Base-by-base conservation (phyloP, 1,140 invertebrate species). In the Conus betulinus region DNA sequence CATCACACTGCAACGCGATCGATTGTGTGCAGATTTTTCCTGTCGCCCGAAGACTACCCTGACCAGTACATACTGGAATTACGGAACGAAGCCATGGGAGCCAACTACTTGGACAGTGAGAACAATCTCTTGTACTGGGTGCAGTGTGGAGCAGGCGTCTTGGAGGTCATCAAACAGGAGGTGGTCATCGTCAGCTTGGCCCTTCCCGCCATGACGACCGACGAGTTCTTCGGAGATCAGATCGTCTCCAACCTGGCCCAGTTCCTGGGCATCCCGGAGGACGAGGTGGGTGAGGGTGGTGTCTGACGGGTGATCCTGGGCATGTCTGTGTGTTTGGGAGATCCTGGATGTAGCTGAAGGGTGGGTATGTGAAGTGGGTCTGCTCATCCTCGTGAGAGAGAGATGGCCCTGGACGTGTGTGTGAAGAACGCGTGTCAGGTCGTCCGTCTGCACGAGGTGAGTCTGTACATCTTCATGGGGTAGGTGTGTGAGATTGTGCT, bases 141-240 rank as follows among this genome's bases (percentile, higher is more conserved):
- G 85, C 57, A 55, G 71, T 76, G 74, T 57, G 74, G 85, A n/a
- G 3, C 27, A 1, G 52, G 52, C 1, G 63, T 27, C 52, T 6
- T 87, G 63, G 52, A 76, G 67, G 6, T 79, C 53, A 17, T 17
- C 6, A n/a, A 20, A n/a, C 52, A 23, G 5, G 53, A 55, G 0
- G 85, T 91, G 3, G 53, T 94, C 0, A 89, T 94, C n/a, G 91
- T 94, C 81, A 90, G 91, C n/a, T 88, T 92, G 15, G 78, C 25
- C 13, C 15, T 79, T n/a, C 90, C 92, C 4, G 87, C 89, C 39
- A 90, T 94, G 87, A 93, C 91, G 0, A 91, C 91, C 0, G 91
- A 93, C 53, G 90, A 94, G 13, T 95, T 95, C 91, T 95, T 93
- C 87, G 94, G 94, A 0, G 91, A 92, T 25, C 89, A 94, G 51